These are phyloP conservation scores for Botia kubotai DNA, from an alignment of 2,797 vertebrate genomes.

Conservation along the genomic window DNA sequence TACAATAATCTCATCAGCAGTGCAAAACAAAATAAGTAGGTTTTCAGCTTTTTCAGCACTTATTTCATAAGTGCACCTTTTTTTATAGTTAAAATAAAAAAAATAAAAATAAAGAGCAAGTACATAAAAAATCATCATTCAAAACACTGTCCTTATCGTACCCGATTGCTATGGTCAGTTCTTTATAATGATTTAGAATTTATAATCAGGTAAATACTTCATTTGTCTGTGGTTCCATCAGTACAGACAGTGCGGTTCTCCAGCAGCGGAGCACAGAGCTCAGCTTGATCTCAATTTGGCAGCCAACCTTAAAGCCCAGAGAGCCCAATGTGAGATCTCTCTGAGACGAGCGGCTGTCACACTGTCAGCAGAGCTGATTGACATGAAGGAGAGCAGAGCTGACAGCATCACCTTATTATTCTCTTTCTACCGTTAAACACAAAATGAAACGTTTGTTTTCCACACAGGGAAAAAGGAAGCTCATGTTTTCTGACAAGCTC, in stretches of 20 bases:
- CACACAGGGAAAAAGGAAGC: background rate
- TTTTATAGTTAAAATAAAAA: too few species aligned
- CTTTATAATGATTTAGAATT: too few species aligned
- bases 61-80: too few species aligned
- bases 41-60: too few species aligned
- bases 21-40: too few species aligned
- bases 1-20: too few species aligned
- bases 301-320: slow-evolving; percentile 25
- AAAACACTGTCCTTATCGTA: too few species aligned
- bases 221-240: background rate
- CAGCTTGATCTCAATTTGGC: slow-evolving; percentile 40
- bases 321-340: slow-evolving; percentile 12
- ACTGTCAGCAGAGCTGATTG: slow-evolving; percentile 37
- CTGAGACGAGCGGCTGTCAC: slow-evolving; percentile 35
- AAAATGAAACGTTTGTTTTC: background rate
- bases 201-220: too few species aligned
- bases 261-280: background rate
- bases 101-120: too few species aligned
- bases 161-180: too few species aligned
- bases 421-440: background rate
- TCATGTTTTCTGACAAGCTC: too few species aligned
- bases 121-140: too few species aligned
- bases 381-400: slow-evolving; percentile 28
- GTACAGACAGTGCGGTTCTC: background rate
- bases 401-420: slow-evolving; percentile 1